A percentile compares a stretch with the other conserved stretches of the same genome.
Evolutionary conservation across 2,113 vertebrate species (phyloP).

Genomic region (Lipophrys pholis): DNA sequence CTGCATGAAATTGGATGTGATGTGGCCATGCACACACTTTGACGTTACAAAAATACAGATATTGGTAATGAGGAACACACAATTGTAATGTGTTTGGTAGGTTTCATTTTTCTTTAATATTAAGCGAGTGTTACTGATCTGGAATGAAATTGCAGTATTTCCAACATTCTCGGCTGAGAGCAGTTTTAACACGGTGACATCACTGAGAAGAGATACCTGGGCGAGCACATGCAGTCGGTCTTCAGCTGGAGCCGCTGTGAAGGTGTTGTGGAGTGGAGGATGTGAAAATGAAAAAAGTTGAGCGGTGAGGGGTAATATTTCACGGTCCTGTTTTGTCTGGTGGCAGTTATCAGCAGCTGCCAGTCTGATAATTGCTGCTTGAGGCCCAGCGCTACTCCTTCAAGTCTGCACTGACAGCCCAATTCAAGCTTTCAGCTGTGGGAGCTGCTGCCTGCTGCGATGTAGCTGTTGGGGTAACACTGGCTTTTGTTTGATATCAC

Average conservation of each 20-base stretch:
- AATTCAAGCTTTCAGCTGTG: constrained; percentile 62
- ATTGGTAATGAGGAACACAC: too few species aligned
- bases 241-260: constrained; percentile 18
- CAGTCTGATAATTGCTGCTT: constrained; percentile 79
- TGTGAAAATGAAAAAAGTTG: constrained; percentile 44
- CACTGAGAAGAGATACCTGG: constrained; percentile 9
- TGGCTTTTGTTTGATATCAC: constrained; percentile 60
- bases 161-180: background rate
- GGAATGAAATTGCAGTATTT: too few species aligned
- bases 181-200: background rate
- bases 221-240: constrained; percentile 10
- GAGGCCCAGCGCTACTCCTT: constrained; percentile 63
- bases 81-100: too few species aligned
- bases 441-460: constrained; percentile 50
- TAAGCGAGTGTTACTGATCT: too few species aligned
- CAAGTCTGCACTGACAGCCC: constrained; percentile 71
- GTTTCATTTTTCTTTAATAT: too few species aligned
- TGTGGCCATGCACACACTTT: too few species aligned
- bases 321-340: constrained; percentile 72
- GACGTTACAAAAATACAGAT: too few species aligned
- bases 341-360: constrained; percentile 81
- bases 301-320: constrained; percentile 63
- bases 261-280: constrained; percentile 40
- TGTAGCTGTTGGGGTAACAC: constrained; percentile 60
- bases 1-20: too few species aligned